These are phyloP conservation scores for Drosophila falleni DNA, from an alignment of 2,888 invertebrate genomes.

Conservation along the genomic window DNA sequence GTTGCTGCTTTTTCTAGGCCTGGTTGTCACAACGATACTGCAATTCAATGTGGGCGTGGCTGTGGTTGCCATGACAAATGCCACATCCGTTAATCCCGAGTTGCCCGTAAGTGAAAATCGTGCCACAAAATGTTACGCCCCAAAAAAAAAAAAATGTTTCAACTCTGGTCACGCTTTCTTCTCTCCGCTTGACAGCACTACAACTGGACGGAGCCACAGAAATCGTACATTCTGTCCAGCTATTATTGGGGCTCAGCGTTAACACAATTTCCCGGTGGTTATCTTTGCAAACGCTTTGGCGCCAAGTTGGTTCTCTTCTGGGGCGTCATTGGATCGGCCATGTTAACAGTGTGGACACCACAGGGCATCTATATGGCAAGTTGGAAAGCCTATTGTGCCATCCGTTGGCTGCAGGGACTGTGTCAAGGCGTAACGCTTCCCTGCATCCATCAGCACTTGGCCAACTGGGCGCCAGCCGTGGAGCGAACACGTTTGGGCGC, in stretches of 20 bases:
- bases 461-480: conserved; percentile 89
- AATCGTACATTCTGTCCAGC: conserved; percentile 88
- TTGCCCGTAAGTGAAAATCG: conserved; percentile 70
- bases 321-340: conserved; percentile 88
- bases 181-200: conserved; percentile 68
- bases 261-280: conserved; percentile 88
- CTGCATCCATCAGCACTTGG: conserved; percentile 88
- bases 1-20: conserved; percentile 87
- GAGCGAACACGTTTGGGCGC: conserved; percentile 88
- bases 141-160: not conserved
- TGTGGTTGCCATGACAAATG: conserved; percentile 90
- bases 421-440: conserved; percentile 90
- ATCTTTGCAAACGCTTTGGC: conserved; percentile 89
- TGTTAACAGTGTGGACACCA: conserved; percentile 89
- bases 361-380: conserved; percentile 88
- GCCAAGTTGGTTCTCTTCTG: conserved; percentile 87
- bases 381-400: conserved; percentile 87
- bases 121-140: not conserved
- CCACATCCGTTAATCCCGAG: conserved; percentile 74
- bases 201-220: conserved; percentile 86
- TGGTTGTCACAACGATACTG: conserved; percentile 88
- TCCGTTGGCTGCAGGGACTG: conserved; percentile 89
- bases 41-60: conserved; percentile 91
- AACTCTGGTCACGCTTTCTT: too few species aligned
- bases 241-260: conserved; percentile 92